phyloP scores from a whole-genome alignment of 2,888 invertebrate genomes.

The Latrodectus hesperus region DNA sequence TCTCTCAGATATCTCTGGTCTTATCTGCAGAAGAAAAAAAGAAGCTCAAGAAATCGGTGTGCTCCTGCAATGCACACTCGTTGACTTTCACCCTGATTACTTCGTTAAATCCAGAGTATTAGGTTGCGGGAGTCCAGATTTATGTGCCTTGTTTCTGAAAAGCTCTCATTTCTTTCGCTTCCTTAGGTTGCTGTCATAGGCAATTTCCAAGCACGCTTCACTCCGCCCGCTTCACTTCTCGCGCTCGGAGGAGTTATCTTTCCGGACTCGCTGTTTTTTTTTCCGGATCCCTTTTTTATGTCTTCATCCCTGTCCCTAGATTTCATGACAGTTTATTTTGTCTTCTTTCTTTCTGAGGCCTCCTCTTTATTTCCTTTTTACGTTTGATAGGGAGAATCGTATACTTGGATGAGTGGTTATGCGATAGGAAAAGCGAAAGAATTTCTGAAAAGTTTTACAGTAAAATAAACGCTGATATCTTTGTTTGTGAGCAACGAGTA shows the following conservation, averaged over 20 bases:
- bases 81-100: slow-evolving; percentile 2
- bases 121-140: not conserved
- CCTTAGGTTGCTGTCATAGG: slow-evolving; percentile 46
- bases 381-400: slow-evolving; percentile 49
- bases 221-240: slow-evolving; percentile 3
- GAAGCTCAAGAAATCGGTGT: no score
- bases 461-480: no score
- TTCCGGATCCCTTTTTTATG: not conserved
- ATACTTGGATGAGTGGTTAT: slow-evolving; percentile 29
- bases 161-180: slow-evolving; percentile 7
- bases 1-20: no score
- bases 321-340: not conserved
- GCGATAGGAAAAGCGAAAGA: not conserved
- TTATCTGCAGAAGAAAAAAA: no score
- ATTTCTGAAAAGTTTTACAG: no score
- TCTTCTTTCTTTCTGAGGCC: slow-evolving; percentile 14
- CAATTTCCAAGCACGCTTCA: slow-evolving; percentile 29
- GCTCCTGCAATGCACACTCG: not conserved
- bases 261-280: slow-evolving; percentile 10
- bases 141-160: slow-evolving; percentile 29
- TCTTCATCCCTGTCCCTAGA: not conserved
- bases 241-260: slow-evolving; percentile 28
- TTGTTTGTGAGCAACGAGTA: no score
- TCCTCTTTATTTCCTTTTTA: slow-evolving; percentile 20
- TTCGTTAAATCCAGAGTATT: not conserved